Percentiles rank a stretch among this genome's conserved stretches.
These are phyloP conservation scores for Congeria kusceri DNA, from an alignment of 2,888 invertebrate species.

Conservation along the genomic window DNA sequence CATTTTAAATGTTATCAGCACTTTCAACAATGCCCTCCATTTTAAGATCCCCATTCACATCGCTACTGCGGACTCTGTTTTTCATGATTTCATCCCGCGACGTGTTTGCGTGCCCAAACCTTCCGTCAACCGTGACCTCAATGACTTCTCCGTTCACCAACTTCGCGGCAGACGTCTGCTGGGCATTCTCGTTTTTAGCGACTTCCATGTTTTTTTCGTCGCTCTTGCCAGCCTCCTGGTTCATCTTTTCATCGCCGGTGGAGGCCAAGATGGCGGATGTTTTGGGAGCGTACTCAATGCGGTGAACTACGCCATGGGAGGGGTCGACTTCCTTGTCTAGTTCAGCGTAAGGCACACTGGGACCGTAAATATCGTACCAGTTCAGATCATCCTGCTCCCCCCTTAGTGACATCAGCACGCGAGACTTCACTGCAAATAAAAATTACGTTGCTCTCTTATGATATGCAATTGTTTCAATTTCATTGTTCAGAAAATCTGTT, in stretches of 20 bases:
- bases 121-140: conserved; percentile 66
- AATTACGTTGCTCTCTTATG: too few relatives aligned
- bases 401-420: conserved; percentile 78
- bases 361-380: conserved; percentile 68
- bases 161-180: not conserved
- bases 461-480: too few relatives aligned
- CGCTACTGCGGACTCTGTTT: conserved; percentile 24
- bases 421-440: conserved; percentile 77
- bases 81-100: conserved; percentile 45
- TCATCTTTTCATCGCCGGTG: too few relatives aligned
- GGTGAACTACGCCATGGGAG: not conserved
- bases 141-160: conserved; percentile 51
- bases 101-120: conserved; percentile 60
- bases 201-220: too few relatives aligned
- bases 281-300: not conserved
- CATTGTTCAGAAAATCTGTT: too few relatives aligned
- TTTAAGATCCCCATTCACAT: conserved; percentile 30
- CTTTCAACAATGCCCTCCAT: conserved; percentile 56
- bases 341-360: conserved; percentile 59
- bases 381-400: conserved; percentile 76
- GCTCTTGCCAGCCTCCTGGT: not conserved
- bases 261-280: not conserved
- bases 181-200: not conserved
- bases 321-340: conserved; percentile 43
- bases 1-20: conserved; percentile 34